phyloP scores from a whole-genome alignment of 2,888 invertebrate species.

The Dinocampus coccinellae region DNA sequence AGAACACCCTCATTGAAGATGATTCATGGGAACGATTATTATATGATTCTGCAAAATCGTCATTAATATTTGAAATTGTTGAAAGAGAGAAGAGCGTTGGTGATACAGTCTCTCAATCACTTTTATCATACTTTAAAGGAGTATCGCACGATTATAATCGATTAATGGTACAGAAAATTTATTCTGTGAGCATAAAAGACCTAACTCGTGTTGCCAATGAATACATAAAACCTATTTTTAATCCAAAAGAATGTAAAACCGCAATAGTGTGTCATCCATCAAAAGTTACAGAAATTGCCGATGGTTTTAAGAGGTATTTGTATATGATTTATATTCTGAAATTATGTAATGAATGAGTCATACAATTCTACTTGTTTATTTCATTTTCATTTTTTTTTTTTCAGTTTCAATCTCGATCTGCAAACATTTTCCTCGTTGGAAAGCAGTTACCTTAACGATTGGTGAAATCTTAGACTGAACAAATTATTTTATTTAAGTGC shows the following conservation, averaged over 20 bases:
- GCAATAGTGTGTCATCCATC: slow-evolving; percentile 84
- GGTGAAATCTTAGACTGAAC: slow-evolving; percentile 50
- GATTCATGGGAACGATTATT: slow-evolving; percentile 80
- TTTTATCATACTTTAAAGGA: slow-evolving; percentile 80
- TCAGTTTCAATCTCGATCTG: slow-evolving; percentile 74
- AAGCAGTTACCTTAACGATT: slow-evolving; percentile 75
- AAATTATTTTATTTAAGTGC: background rate
- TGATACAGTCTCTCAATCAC: slow-evolving; percentile 79
- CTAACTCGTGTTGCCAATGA: slow-evolving; percentile 78
- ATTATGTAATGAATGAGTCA: background rate
- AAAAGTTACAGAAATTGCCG: slow-evolving; percentile 78
- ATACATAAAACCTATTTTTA: slow-evolving; percentile 80
- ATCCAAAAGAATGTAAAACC: slow-evolving; percentile 74
- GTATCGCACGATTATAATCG: slow-evolving; percentile 78
- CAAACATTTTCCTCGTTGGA: slow-evolving; percentile 75
- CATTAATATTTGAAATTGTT: slow-evolving; percentile 88
- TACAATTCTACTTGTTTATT: slow-evolving; percentile 7
- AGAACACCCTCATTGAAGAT: slow-evolving; percentile 76
- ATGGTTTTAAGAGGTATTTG: slow-evolving; percentile 78
- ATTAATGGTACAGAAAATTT: slow-evolving; percentile 77
- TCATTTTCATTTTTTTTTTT: slow-evolving; percentile 58
- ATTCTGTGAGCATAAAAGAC: slow-evolving; percentile 76
- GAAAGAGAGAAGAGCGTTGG: slow-evolving; percentile 85
- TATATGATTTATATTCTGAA: background rate
- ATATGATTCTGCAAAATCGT: slow-evolving; percentile 87